Conservation (phyloP, 2,797 vertebrate species). For the Argya squamiceps region DNA sequence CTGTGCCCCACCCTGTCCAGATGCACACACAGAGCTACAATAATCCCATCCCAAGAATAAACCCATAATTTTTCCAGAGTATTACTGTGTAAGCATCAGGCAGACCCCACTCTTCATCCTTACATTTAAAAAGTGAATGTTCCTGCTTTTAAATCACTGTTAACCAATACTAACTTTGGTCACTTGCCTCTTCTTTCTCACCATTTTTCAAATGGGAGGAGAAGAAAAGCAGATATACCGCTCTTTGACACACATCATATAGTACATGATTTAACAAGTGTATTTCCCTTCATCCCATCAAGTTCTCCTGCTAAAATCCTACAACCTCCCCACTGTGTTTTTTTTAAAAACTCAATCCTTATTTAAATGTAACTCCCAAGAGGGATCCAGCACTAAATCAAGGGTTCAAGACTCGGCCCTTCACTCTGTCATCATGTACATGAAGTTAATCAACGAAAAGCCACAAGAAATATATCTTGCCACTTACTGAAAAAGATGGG, state of each 20-base stretch:
- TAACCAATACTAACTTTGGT: neutral
- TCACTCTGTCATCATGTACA: neutral
- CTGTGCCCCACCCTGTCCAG: accelerated
- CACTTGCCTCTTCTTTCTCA: neutral
- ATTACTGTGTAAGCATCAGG: neutral
- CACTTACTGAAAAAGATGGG: neutral
- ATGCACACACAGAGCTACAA: accelerated
- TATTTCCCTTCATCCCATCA: neutral
- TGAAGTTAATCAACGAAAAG: neutral
- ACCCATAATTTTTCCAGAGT: neutral
- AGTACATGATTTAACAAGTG: neutral
- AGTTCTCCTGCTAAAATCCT: neutral
- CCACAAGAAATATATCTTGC: accelerated
- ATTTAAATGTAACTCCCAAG: neutral
- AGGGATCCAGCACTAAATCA: neutral
- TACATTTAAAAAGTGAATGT: neutral
- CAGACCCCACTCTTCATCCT: neutral
- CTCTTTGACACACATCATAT: accelerated
- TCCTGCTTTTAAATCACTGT: neutral
- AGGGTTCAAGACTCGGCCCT: neutral
- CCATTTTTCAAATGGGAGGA: neutral
- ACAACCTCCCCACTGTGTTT: neutral
- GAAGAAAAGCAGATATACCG: neutral
- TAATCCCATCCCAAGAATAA: neutral
- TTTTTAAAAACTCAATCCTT: neutral